Evolutionary conservation across 2,888 invertebrate species (phyloP), one percentile per base, ranked within the genome.

Genomic region (Acleris literana): DNA sequence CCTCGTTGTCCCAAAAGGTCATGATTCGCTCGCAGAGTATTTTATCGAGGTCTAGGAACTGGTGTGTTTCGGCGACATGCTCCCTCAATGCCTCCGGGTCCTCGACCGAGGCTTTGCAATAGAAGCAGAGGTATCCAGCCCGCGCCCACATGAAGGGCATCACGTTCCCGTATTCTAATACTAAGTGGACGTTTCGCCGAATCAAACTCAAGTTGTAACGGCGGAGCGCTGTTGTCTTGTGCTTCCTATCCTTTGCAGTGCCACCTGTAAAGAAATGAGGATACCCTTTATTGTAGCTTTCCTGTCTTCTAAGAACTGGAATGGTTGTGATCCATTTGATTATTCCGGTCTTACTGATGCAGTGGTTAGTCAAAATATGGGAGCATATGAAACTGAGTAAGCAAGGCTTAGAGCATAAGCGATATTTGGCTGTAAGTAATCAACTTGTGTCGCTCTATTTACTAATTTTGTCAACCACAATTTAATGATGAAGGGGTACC

Each of bases 101-200:
- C 9, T 49, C 49, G 29, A 56, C 49, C 4, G 64, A 55, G 29
- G 51, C 48, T 39, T 64, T 60, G 55, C 69, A 69, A 61, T 69
- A 69, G 49, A 69, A 68, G 58, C 69, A 69, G 56, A 60, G 58
- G 46, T 67, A 69, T 9, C 46, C 54, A 22, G 56, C 61, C n/a
- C 68, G 64, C 16, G 68, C 33, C 69, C 69, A 69, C 53, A 68
- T 48, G 58, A 69, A 69, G 7, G 69, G 69, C 48, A 53, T 68
- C 13, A 69, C 69, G 46, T 69, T 69, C 33, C 69, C 69, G 49
- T 69, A 69, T 62, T 64, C 57, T 16, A 69, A 52, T 13, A 69
- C 25, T 16, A 60, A 44, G 39, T 63, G 44, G 39, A 68, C 61
- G 60, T 69, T 69, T 52, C 59, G 61, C 48, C 69, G 60, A 13